A percentile compares a stretch with the other conserved stretches of the same genome.
These are phyloP conservation scores for Sphaeramia orbicularis DNA, from an alignment of 2,797 vertebrate species.

Conservation along the genomic window DNA sequence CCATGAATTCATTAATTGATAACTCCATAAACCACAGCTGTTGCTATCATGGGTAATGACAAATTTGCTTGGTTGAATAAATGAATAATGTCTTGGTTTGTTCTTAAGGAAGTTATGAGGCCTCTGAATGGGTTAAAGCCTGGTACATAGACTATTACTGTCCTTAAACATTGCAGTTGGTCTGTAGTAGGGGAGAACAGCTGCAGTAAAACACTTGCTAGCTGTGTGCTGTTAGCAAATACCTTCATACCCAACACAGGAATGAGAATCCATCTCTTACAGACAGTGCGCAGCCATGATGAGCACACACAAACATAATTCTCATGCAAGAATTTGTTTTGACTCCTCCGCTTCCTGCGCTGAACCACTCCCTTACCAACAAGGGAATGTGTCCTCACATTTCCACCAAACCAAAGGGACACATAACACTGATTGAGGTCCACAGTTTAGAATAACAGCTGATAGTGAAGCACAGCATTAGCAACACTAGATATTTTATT, in stretches of 20 bases:
- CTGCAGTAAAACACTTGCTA: slow-evolving; percentile 63
- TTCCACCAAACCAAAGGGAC: slow-evolving; percentile 60
- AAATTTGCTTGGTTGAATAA: slow-evolving; percentile 7
- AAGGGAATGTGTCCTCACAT: slow-evolving; percentile 81
- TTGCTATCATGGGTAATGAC: slow-evolving; percentile 9
- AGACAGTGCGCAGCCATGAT: slow-evolving; percentile 26
- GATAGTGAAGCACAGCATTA: slow-evolving; percentile 3
- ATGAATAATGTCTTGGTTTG: background rate
- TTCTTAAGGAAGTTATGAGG: slow-evolving; percentile 10
- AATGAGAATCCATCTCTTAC: slow-evolving; percentile 30
- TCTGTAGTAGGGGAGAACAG: slow-evolving; percentile 54
- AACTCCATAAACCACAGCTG: slow-evolving; percentile 10
- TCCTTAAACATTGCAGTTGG: slow-evolving; percentile 43
- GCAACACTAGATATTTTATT: too few species aligned
- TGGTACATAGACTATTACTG: slow-evolving; percentile 36
- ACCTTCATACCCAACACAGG: slow-evolving; percentile 12
- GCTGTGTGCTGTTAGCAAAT: slow-evolving; percentile 54
- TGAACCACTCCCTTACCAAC: slow-evolving; percentile 63
- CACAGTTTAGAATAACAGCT: slow-evolving; percentile 24
- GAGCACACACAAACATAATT: slow-evolving; percentile 33
- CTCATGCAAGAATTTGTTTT: slow-evolving; percentile 61
- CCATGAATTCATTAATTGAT: slow-evolving; percentile 2
- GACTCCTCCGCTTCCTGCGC: slow-evolving; percentile 75
- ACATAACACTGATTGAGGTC: slow-evolving; percentile 34
- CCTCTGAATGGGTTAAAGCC: slow-evolving; percentile 24